Conservation (phyloP, 1,140 invertebrate species). For the Achroia grisella region DNA sequence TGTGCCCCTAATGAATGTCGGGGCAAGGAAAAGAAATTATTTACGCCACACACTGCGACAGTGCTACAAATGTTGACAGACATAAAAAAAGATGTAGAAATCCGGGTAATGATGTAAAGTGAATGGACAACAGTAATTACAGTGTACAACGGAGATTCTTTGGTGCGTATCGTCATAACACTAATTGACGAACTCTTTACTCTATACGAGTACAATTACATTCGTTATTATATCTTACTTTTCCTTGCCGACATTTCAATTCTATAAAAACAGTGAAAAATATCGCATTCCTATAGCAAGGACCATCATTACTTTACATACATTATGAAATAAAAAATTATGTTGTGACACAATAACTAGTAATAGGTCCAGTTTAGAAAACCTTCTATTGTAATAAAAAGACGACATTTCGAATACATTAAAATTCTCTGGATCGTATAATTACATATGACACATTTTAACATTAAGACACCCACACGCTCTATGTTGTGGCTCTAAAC, state of each 20-base stretch:
- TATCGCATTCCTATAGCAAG: slow-evolving; percentile 2
- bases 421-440: slow-evolving; percentile 65
- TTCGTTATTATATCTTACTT: slow-evolving; percentile 9
- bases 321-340: slow-evolving; percentile 49
- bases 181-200: slow-evolving; percentile 33
- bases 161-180: slow-evolving; percentile 54
- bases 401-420: slow-evolving; percentile 64
- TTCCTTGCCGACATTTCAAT: slow-evolving; percentile 16
- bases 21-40: slow-evolving; percentile 55
- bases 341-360: slow-evolving; percentile 49
- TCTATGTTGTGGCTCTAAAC: slow-evolving; percentile 66
- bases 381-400: slow-evolving; percentile 65
- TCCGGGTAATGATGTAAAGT: slow-evolving; percentile 54
- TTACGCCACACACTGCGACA: slow-evolving; percentile 51
- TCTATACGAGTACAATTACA: slow-evolving; percentile 3
- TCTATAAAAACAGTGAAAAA: slow-evolving; percentile 12
- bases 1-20: slow-evolving; percentile 55
- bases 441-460: slow-evolving; percentile 71
- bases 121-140: slow-evolving; percentile 65
- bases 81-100: slow-evolving; percentile 53
- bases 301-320: slow-evolving; percentile 16
- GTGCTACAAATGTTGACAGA: slow-evolving; percentile 39
- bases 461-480: slow-evolving; percentile 67
- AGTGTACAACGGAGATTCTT: slow-evolving; percentile 29
- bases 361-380: slow-evolving; percentile 49